Evolutionary conservation across 2,797 vertebrate species (phyloP), one percentile per base, ranked within the genome.

Genomic region (Muscicapa striata): DNA sequence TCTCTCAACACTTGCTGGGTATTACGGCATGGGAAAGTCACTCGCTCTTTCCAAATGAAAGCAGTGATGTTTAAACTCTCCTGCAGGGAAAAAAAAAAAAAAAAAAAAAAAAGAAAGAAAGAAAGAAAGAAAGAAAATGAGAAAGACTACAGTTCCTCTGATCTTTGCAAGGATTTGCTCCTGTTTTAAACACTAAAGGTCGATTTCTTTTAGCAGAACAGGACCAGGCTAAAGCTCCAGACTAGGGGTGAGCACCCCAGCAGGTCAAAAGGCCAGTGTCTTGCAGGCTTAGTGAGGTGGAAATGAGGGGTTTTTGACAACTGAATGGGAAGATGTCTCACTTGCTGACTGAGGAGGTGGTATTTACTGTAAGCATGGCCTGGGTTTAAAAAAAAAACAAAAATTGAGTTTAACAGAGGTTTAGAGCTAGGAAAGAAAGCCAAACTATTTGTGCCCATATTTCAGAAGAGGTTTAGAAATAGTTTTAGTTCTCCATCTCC

Each of bases 1-100:
- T 97, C 97, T 97, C 97, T 98, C 97, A 97, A 97, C 97, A 97
- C 97, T 90, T 94, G 90, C 91, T 80, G 95, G 74, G 59, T 95
- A 96, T 95, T 95, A 94, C 67, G 3, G 96, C 97, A 97, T 94
- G 96, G 89, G 96, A 97, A 97, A 97, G 91, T 88, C 93, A 94
- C 91, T 96, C 24, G 63, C 94, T 94, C 94, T 84, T 95, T 96
- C 78, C 89, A 52, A 95, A 89, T 74, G 89, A 96, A 93, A 89
- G 90, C 81, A 78, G 95, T 0, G 10, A 95, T 66, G 82, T 93
- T 89, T 96, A 95, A 95, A 90, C 70, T 87, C 69, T 63, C 81
- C 62, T 3, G 8, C 49, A 89, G 30, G 75, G 30, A 27, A 40
- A 63, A 62, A 68, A 68, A 40, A 43, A 22, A 29, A 23, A 6